Conservation (phyloP, 30 jellyfish, hydroid and myxozoan species). For the Turritopsis rubra region DNA sequence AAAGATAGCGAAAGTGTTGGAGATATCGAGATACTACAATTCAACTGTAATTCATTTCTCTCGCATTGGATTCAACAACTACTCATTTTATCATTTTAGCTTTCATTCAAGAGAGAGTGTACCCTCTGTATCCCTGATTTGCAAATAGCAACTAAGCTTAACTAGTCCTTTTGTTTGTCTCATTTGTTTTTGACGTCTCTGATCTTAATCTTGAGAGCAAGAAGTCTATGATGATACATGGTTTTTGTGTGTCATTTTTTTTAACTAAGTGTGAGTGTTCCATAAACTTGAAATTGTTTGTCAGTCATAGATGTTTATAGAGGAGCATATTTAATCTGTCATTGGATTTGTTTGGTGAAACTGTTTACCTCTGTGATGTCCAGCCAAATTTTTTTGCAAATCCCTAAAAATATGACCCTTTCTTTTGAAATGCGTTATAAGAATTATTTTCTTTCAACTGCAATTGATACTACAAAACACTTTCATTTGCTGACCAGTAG, state of each 20-base stretch:
- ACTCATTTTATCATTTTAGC: slow-evolving; percentile 21
- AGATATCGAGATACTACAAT: too few species aligned
- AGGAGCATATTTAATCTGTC: too few species aligned
- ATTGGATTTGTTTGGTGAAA: too few species aligned
- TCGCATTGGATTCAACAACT: neutral
- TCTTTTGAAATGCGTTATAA: too few species aligned
- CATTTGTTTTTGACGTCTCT: neutral
- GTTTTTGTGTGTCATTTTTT: too few species aligned
- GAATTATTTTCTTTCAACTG: too few species aligned
- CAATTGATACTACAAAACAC: neutral
- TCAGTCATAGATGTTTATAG: too few species aligned
- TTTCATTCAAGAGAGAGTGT: slow-evolving; percentile 64
- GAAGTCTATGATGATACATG: neutral
- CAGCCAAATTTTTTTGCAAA: too few species aligned
- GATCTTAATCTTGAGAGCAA: neutral
- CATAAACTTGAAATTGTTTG: neutral
- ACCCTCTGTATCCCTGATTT: slow-evolving; percentile 78
- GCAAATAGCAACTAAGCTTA: neutral
- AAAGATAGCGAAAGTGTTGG: too few species aligned
- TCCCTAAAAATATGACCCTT: too few species aligned
- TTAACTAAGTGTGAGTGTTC: too few species aligned
- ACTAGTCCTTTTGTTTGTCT: neutral
- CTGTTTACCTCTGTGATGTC: too few species aligned
- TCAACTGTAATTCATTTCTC: neutral
- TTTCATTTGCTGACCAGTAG: neutral